These are phyloP conservation scores for Diadromus collaris DNA, from an alignment of 2,888 invertebrate genomes.

Conservation along the genomic window DNA sequence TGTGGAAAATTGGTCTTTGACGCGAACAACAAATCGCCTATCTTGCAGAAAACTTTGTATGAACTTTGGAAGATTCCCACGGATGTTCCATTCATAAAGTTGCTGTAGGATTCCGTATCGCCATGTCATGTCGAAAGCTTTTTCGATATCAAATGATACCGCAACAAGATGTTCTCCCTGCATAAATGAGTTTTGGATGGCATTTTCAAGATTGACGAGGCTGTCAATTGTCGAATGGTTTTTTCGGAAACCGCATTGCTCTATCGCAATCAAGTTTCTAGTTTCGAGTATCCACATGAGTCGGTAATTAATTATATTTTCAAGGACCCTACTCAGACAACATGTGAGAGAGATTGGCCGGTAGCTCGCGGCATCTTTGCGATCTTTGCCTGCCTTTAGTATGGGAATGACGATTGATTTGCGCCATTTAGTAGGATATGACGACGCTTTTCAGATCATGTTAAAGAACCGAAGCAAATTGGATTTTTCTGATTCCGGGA, in stretches of 20 bases:
- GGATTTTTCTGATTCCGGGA: background rate
- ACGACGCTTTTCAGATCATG: background rate
- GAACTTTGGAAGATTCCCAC: constrained; percentile 17
- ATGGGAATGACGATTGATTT: constrained; percentile 27
- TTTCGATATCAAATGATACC: constrained; percentile 40
- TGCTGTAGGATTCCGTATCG: constrained; percentile 21
- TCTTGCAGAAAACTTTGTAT: background rate
- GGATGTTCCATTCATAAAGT: constrained; percentile 14
- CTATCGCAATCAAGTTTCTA: constrained; percentile 39
- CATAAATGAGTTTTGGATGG: constrained; percentile 45
- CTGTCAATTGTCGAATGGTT: constrained; percentile 42
- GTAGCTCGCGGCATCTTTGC: constrained; percentile 25
- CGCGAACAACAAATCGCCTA: background rate
- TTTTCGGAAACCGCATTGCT: constrained; percentile 54
- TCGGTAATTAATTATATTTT: constrained; percentile 57
- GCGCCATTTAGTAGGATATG: background rate
- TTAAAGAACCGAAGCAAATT: background rate
- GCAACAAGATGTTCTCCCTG: constrained; percentile 49
- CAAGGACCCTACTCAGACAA: constrained; percentile 46
- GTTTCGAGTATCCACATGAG: constrained; percentile 34
- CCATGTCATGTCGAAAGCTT: constrained; percentile 61
- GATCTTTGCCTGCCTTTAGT: constrained; percentile 31
- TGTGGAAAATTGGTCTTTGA: background rate
- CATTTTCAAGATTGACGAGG: constrained; percentile 41
- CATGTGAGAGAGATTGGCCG: constrained; percentile 58